Percentiles rank a stretch among this genome's conserved stretches.
phyloP scores from a whole-genome alignment of 1,140 invertebrate genomes.

The Drosophila takahashii region DNA sequence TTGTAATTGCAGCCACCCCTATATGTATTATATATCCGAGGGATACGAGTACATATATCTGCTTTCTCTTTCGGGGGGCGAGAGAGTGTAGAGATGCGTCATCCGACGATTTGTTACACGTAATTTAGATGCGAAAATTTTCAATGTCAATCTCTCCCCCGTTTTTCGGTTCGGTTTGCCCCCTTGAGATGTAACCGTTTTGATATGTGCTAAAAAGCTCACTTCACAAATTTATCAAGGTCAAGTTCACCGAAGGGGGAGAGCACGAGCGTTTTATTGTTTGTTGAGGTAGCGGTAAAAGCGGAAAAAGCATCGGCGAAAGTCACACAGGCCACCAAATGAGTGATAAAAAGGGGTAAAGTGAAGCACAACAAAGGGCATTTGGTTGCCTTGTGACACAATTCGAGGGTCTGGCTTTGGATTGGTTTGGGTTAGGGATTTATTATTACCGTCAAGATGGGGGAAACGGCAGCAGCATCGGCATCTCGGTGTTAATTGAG shows the following conservation, averaged over 20 bases:
- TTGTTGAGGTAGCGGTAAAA: conserved; percentile 70
- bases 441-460: conserved; percentile 12
- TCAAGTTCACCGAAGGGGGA: conserved; percentile 65
- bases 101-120: conserved; percentile 69
- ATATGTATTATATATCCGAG: conserved; percentile 18
- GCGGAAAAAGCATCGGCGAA: conserved; percentile 24
- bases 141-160: conserved; percentile 62
- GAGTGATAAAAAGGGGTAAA: conserved; percentile 44
- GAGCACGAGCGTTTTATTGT: conserved; percentile 59
- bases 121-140: conserved; percentile 79
- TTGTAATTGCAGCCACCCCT: conserved; percentile 73
- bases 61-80: conserved; percentile 8
- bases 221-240: conserved; percentile 81
- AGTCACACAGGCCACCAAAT: conserved; percentile 42
- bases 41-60: conserved; percentile 20
- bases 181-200: conserved; percentile 77
- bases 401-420: conserved; percentile 23
- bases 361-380: conserved; percentile 37
- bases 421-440: conserved; percentile 1
- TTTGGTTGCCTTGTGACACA: conserved; percentile 58
- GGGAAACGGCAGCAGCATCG: conserved; percentile 9
- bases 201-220: conserved; percentile 82
- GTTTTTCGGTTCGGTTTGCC: conserved; percentile 38
- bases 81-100: conserved; percentile 58
- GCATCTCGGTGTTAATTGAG: conserved; percentile 33